Base-by-base conservation (phyloP, 2,797 vertebrate genomes). In the Tachyglossus aculeatus region DNA sequence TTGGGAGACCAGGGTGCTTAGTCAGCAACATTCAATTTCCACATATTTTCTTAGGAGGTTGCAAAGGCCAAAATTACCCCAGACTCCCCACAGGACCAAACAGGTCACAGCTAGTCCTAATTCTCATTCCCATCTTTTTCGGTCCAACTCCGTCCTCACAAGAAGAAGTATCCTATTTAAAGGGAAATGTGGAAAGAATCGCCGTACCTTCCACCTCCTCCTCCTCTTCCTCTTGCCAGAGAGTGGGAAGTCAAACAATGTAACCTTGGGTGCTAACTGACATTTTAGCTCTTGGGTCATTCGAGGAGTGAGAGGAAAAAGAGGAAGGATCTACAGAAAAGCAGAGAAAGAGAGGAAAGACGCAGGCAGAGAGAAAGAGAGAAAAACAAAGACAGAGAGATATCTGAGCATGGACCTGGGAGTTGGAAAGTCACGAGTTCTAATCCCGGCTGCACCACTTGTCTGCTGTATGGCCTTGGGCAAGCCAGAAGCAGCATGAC, bases 231-330 rank as follows among this genome's bases (percentile, higher is more conserved):
- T 34, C 62, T 81, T 84, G 73, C 82, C 82, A 71, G 80, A 75
- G 84, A 72, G 50, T 22, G n/a, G n/a, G 80, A 82, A 82, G 85
- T 90, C 86, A 88, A 82, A 64, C 51, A 74, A 84, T 66, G 73
- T 71, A 78, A 67, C 87, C 85, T 91, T 67, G 76, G 27, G 63
- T 54, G 75, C 82, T 80, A 68, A 88, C 67, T 89, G 86, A 88
- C 47, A 71, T 83, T 51, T 82, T 86, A 72, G 84, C 71, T 88
- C 1, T 15, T 44, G 72, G 63, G 45, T 25, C 65, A 72, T 71
- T 62, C 52, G 36, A 51, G 72, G 64, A 88, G 73, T 77, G 78
- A 88, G 75, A 73, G 66, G 81, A 80, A 76, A 82, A 68, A 1
- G 32, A 74, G 65, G 74, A 55, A 32, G n/a, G n/a, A n/a, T n/a